Conservation (phyloP, 2,888 invertebrate genomes). For the Caenorhabditis sulstoni region DNA sequence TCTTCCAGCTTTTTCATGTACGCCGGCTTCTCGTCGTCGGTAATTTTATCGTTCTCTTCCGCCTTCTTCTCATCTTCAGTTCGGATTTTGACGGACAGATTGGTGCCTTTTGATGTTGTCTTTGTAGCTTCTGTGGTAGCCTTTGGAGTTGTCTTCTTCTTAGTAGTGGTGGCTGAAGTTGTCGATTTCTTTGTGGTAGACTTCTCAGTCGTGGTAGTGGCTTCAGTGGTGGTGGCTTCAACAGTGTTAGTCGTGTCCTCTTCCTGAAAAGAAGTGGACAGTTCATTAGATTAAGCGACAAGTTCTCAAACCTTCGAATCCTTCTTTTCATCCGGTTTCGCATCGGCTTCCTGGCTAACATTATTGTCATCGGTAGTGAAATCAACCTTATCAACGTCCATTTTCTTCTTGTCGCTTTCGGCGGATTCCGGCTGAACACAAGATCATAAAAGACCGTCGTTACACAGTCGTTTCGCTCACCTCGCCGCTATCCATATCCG, state of each 20-base stretch:
- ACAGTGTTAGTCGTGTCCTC: background rate
- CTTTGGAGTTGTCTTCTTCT: constrained; percentile 16
- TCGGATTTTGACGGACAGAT: constrained; percentile 50
- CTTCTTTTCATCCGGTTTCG: constrained; percentile 26
- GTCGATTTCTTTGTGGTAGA: background rate
- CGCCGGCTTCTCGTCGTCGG: constrained; percentile 50
- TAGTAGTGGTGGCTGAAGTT: constrained; percentile 18
- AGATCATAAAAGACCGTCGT: constrained; percentile 45
- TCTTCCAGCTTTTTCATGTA: constrained; percentile 63
- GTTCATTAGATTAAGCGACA: too few relatives aligned
- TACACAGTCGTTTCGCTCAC: constrained; percentile 20
- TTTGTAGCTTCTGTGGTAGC: constrained; percentile 8
- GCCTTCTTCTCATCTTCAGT: constrained; percentile 52
- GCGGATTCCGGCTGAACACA: constrained; percentile 45
- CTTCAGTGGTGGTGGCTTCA: too few relatives aligned
- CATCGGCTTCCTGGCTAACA: constrained; percentile 40
- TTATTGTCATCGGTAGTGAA: constrained; percentile 57
- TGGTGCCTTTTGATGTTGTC: constrained; percentile 27
- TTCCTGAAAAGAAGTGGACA: background rate
- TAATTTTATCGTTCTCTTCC: constrained; percentile 27
- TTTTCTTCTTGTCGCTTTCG: constrained; percentile 45
- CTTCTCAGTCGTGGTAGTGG: background rate
- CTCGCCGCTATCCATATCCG: constrained; percentile 59
- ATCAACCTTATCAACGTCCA: constrained; percentile 39
- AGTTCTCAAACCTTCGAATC: constrained; percentile 3